These are phyloP conservation scores for Oscheius sp. DNA, from an alignment of 2,888 invertebrate species.

Conservation along the genomic window DNA sequence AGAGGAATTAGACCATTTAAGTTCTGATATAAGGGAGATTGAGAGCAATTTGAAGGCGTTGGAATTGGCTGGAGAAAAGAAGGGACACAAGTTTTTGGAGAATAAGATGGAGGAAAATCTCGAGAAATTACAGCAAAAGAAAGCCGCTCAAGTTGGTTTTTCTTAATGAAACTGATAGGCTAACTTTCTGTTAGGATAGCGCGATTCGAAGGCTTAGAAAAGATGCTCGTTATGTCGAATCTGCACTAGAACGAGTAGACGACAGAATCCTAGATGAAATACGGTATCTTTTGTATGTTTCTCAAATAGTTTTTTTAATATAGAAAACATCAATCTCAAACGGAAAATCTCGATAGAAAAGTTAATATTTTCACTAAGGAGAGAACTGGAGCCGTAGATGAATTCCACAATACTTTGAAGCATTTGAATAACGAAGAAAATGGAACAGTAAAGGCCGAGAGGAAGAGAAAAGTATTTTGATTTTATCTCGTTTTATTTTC, in stretches of 20 bases:
- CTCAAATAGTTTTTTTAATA: not conserved
- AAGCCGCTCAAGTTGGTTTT: conserved; percentile 12
- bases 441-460: not conserved
- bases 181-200: not conserved
- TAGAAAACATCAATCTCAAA: not conserved
- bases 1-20: conserved; percentile 6
- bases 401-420: not conserved
- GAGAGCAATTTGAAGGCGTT: not conserved
- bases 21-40: not conserved
- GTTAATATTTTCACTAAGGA: not conserved
- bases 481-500: not conserved
- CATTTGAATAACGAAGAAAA: conserved; percentile 5
- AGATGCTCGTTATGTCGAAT: conserved; percentile 14
- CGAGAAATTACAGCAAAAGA: conserved; percentile 14
- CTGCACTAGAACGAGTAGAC: not conserved
- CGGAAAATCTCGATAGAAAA: not conserved
- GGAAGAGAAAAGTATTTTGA: not conserved
- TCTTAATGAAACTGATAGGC: not conserved
- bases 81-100: not conserved
- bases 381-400: conserved; percentile 2
- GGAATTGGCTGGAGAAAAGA: conserved; percentile 5
- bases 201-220: not conserved
- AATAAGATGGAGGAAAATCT: conserved; percentile 3
- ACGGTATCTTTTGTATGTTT: not conserved
- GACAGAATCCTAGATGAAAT: not conserved